Conservation (phyloP, 37 sponge, comb jelly and placozoan species). For the Beroe forskalii region DNA sequence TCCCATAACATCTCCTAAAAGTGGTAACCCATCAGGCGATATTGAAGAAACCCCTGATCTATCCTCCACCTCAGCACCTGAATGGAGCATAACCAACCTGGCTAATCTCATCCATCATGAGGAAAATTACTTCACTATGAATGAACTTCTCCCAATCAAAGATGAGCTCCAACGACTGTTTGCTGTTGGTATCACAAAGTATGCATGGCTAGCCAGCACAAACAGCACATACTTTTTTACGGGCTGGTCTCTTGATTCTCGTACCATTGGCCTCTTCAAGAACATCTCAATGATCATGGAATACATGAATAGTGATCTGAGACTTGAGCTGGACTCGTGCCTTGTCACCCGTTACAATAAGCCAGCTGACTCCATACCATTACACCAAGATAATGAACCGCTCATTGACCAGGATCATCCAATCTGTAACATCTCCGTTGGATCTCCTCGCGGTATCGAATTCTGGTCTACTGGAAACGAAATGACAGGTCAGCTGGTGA, state of each 20-base stretch:
- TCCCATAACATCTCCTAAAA: too few species aligned
- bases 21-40: too few species aligned
- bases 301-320: neutral
- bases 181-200: too few species aligned
- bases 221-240: neutral
- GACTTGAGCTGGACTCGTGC: neutral
- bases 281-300: neutral
- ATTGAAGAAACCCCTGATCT: too few species aligned
- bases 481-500: neutral
- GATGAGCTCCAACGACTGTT: too few species aligned
- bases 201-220: neutral
- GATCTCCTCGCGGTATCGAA: neutral
- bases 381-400: neutral
- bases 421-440: neutral
- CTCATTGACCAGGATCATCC: neutral
- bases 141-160: too few species aligned
- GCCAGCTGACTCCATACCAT: neutral
- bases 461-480: neutral
- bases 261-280: neutral
- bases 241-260: neutral
- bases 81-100: too few species aligned
- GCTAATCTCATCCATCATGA: too few species aligned
- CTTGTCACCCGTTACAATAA: neutral
- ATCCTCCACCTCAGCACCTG: too few species aligned
- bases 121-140: too few species aligned